phyloP scores from a whole-genome alignment of 2,113 vertebrate genomes.

The Callocephalon fimbriatum region DNA sequence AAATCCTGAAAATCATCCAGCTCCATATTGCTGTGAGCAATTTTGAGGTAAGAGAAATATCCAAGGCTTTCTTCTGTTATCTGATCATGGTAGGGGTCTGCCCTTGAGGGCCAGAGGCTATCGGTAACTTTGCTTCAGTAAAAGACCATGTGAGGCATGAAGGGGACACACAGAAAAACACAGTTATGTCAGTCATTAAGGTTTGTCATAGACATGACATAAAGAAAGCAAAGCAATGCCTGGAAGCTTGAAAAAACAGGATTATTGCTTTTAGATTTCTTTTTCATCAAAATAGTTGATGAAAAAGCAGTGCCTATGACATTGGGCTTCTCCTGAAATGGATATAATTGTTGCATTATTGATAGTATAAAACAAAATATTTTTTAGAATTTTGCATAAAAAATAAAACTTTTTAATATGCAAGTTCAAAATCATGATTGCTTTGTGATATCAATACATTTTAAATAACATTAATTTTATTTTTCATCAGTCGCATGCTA shows the following conservation, averaged over 20 bases:
- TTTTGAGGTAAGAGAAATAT: background rate
- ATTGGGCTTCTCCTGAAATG: background rate
- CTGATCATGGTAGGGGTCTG: background rate
- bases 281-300: background rate
- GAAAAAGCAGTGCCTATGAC: background rate
- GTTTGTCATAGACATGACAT: background rate
- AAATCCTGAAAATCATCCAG: background rate
- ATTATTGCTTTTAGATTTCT: background rate
- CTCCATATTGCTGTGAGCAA: background rate
- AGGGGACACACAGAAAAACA: background rate
- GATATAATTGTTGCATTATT: background rate
- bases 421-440: constrained; percentile 17
- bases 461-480: constrained; percentile 48
- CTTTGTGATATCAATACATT: constrained; percentile 22
- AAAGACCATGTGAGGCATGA: background rate
- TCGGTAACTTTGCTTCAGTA: background rate
- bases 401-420: background rate
- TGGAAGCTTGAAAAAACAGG: background rate
- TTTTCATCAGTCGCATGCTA: background rate
- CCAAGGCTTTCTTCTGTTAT: background rate
- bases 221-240: background rate
- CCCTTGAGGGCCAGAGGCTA: background rate
- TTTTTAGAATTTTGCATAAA: background rate
- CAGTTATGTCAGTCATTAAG: background rate
- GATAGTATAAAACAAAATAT: background rate